Percentiles rank a stretch among this genome's conserved stretches.
Evolutionary conservation across 1,140 invertebrate genomes (phyloP).

Genomic region (Listronotus oregonensis): DNA sequence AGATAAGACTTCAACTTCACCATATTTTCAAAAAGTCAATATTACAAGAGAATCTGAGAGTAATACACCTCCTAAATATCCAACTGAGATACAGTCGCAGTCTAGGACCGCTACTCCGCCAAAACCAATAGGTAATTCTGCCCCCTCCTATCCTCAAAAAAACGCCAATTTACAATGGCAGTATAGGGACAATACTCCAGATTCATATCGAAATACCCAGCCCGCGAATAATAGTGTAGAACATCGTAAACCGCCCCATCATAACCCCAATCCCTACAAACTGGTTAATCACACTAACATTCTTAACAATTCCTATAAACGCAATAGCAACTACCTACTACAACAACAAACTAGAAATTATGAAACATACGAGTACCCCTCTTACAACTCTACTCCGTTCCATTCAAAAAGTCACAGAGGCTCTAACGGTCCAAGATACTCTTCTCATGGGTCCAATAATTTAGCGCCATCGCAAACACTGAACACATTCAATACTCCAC

Average conservation of each 20-base stretch:
- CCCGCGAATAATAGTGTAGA: background rate
- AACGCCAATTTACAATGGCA: background rate
- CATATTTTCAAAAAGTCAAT: too few species aligned
- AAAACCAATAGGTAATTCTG: too few species aligned
- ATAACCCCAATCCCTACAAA: background rate
- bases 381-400: background rate
- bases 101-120: too few species aligned
- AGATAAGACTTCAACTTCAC: too few species aligned
- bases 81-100: too few species aligned
- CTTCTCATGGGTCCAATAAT: background rate
- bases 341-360: background rate
- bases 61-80: too few species aligned
- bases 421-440: background rate
- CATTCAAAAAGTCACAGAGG: background rate
- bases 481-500: constrained; percentile 12
- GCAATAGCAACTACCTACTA: background rate
- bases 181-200: background rate
- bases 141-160: background rate
- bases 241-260: background rate
- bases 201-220: background rate
- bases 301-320: background rate
- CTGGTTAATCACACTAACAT: background rate
- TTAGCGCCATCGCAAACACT: constrained; percentile 8
- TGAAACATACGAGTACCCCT: constrained; percentile 1
- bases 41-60: too few species aligned